Evolutionary conservation across 2,113 vertebrate species (phyloP), one percentile per base, ranked within the genome.

Genomic region (Dipodomys stephensi): DNA sequence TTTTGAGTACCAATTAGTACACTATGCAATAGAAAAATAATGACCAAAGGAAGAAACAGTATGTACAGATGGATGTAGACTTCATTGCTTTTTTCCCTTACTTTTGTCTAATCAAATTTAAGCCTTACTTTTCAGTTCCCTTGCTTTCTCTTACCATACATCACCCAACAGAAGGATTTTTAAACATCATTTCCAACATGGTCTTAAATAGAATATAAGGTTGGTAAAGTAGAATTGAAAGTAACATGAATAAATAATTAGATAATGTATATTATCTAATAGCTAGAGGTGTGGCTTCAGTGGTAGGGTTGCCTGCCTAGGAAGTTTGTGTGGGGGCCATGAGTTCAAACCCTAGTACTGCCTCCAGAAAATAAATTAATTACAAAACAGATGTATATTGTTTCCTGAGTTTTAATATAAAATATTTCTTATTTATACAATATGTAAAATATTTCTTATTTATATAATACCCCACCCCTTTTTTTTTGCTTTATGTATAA

Each of bases 51-150:
- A 79, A 92, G 91, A 86, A 39, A 65, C 0, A 76, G 44, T 76
- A 79, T 67, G 81, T 79, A 91, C 6, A 74, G 16, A n/a, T 76
- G 10, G 32, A 82, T 89, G 16, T 60, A 90, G 13, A 79, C 46
- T 90, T 57, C 90, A 72, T 18, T 76, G 88, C 83, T n/a, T 0
- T 35, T 83, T 73, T 87, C 78, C 39, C 28, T 83, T 92, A 32
- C 7, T 80, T 96, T 94, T 90, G 6, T 94, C 86, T 92, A 73
- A 92, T 86, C n/a, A 83, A 87, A 62, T 20, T 35, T 79, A 87
- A 95, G 80, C 3, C 44, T 89, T 69, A 46, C 76, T 60, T 27
- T 65, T 16, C 35, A 92, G 44, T 83, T 76, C 16, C 62, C 16
- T 90, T 67, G n/a, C 53, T 92, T 92, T 94, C 35, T 68, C 89